phyloP scores from a whole-genome alignment of 2,888 invertebrate genomes.

The Neelides folsomi region DNA sequence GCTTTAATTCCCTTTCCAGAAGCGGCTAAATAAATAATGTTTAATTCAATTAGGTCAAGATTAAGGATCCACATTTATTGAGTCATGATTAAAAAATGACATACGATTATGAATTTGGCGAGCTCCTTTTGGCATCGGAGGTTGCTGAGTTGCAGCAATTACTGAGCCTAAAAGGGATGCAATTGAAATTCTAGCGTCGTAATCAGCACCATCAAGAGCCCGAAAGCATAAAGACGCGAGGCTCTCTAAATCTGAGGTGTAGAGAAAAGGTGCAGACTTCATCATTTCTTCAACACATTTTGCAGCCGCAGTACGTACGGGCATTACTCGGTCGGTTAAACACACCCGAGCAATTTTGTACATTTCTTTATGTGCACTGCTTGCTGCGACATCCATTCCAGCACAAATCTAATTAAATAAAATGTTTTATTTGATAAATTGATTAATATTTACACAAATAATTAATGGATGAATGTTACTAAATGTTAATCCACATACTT shows the following conservation, averaged over 20 bases:
- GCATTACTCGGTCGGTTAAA: constrained; percentile 78
- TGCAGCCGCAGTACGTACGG: constrained; percentile 85
- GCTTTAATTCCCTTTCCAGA: constrained; percentile 47
- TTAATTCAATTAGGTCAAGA: not conserved
- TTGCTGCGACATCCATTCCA: constrained; percentile 89
- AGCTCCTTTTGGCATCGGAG: constrained; percentile 26
- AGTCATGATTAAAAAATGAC: too few species aligned
- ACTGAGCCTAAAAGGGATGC: constrained; percentile 80
- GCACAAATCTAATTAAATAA: constrained; percentile 52
- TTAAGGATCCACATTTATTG: too few species aligned
- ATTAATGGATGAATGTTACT: not conserved
- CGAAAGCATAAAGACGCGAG: constrained; percentile 81
- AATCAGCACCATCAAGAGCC: constrained; percentile 81
- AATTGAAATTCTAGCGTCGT: constrained; percentile 80
- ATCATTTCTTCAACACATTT: constrained; percentile 37
- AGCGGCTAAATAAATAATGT: constrained; percentile 10
- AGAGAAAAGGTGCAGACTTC: constrained; percentile 25
- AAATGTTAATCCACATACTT: constrained; percentile 46
- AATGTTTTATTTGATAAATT: too few species aligned
- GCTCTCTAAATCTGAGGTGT: constrained; percentile 76
- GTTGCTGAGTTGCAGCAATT: constrained; percentile 68
- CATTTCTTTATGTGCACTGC: constrained; percentile 71
- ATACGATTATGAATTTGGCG: constrained; percentile 40
- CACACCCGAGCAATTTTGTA: constrained; percentile 80
- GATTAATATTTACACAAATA: not conserved